Conservation (phyloP, 2,888 invertebrate genomes). For the Megalurothrips usitatus region DNA sequence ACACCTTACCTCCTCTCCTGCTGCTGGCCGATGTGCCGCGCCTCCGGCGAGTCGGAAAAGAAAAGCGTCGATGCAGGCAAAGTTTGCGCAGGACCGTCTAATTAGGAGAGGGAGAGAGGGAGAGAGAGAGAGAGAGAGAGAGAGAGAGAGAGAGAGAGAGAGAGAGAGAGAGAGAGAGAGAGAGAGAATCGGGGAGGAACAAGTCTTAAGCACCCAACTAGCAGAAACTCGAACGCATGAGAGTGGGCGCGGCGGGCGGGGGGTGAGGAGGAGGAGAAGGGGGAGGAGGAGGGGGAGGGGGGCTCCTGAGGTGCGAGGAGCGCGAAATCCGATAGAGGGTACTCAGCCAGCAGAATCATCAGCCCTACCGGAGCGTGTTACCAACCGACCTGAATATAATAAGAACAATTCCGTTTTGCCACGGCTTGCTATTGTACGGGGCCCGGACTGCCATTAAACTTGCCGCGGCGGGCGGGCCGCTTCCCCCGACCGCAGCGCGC, state of each 20-base stretch:
- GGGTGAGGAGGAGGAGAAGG: neutral
- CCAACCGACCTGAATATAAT: neutral
- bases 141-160: neutral
- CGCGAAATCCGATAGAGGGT: too few relatives aligned
- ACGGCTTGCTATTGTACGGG: neutral
- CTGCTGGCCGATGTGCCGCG: neutral
- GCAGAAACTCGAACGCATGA: neutral
- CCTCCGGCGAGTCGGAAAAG: conserved; percentile 8
- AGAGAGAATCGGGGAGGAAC: neutral
- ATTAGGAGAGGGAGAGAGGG: neutral
- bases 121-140: neutral
- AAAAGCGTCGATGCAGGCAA: conserved; percentile 21
- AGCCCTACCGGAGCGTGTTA: neutral
- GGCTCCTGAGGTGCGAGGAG: too few relatives aligned
- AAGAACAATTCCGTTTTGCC: conserved; percentile 11
- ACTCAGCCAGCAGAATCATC: too few relatives aligned
- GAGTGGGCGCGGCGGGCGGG: neutral
- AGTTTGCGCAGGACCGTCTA: conserved; percentile 12
- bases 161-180: neutral
- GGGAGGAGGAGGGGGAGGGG: neutral
- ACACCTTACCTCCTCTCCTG: too few relatives aligned
- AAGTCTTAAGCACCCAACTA: neutral
- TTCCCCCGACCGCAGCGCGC: neutral
- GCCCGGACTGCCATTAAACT: neutral
- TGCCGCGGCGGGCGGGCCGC: neutral